Evolutionary conservation across 2,113 vertebrate genomes (phyloP), one percentile per base, ranked within the genome.

Genomic region (Bettongia penicillata): DNA sequence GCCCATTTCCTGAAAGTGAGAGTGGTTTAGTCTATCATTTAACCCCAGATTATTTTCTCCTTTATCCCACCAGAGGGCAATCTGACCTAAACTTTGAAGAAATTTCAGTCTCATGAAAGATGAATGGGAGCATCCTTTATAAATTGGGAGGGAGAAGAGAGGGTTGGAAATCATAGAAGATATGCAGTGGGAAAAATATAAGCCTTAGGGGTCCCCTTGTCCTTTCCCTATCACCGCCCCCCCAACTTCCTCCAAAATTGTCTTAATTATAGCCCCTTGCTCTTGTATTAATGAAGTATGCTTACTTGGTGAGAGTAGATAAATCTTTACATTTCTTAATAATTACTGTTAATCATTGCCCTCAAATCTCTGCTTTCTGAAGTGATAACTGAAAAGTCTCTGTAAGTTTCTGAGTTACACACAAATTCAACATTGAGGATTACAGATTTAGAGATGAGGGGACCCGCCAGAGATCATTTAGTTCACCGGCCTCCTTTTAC

Each of bases 21-120:
- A 61, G 68, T 84, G 43, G n/a, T 84, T 43, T 43, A 84, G 1
- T 84, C 5, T 14, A 68, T 43, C 37, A 22, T 84, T 43, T 22
- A 84, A 84, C 37, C 22, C 68, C 55, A 43, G 50, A 22, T 50
- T 91, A 90, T 9, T 84, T 84, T 43, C 8, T 37, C 68, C 51
- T 93, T 2, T 9, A 0, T 0, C 92, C 98, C 98, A 98, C 96
- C 96, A 99, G 99, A 94, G 98, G 98, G 98, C 98, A 68, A 12
- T 92, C 94, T 97, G 96, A 96, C 94, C 98, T 94, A 97, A 93
- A 14, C 68, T 52, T 91, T 93, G 50, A 2, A 28, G 4, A 10
- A 1, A 19, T 19, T 52, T 43, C 51, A 24, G 0, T 25, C 25
- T 47, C 9, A 4, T 25, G 26, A 91, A 53, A 11, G 47, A 8